Evolutionary conservation across 2,113 vertebrate genomes (phyloP).

Genomic region (Corydoras sp.): DNA sequence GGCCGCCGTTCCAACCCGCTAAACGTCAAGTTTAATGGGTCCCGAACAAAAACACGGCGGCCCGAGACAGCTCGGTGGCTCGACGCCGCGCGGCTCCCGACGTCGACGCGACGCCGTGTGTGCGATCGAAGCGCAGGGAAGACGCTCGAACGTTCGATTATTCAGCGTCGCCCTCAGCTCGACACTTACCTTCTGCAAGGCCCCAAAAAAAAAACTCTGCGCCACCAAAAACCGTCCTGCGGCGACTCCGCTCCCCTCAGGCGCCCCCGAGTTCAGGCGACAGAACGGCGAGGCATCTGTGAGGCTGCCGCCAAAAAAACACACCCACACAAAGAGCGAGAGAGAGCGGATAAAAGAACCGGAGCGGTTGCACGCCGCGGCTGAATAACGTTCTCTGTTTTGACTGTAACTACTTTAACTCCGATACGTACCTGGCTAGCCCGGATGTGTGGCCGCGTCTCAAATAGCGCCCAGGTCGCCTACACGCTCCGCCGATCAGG

Average conservation of each 20-base stretch:
- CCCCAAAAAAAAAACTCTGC: background rate
- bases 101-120: no score
- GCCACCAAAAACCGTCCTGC: background rate
- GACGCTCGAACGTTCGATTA: no score
- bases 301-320: background rate
- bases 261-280: background rate
- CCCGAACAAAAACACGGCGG: no score
- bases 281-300: background rate
- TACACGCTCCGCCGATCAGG: background rate
- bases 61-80: no score
- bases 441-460: background rate
- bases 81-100: no score
- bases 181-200: background rate
- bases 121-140: no score
- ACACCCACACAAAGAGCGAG: no score
- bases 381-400: background rate
- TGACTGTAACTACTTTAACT: conserved; percentile 20
- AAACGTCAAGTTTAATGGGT: no score
- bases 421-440: conserved; percentile 2
- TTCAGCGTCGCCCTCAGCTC: background rate
- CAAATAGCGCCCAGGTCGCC: background rate
- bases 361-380: background rate
- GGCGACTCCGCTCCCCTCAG: background rate
- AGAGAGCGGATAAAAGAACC: background rate
- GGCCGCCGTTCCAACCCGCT: background rate